These are phyloP conservation scores for Condylura cristata DNA, from an alignment of 2,113 vertebrate genomes.

Conservation along the genomic window DNA sequence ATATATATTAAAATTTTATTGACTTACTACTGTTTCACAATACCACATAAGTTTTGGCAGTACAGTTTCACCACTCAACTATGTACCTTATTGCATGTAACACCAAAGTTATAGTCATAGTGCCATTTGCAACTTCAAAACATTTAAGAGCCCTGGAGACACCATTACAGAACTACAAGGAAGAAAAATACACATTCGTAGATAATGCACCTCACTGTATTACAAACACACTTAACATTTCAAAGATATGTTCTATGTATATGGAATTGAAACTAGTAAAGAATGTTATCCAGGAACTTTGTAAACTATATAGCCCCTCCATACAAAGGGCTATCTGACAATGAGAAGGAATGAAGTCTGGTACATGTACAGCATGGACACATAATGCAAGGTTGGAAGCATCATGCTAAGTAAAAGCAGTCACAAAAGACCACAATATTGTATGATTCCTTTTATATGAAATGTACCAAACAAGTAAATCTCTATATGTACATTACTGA, in stretches of 20 bases:
- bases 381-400: not conserved
- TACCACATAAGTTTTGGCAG: too few relatives aligned
- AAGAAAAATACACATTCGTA: not conserved
- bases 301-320: constrained; percentile 15
- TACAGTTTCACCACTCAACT: too few relatives aligned
- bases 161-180: not conserved
- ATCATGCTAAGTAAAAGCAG: not conserved
- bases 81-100: too few relatives aligned
- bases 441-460: too few relatives aligned
- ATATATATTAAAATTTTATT: too few relatives aligned
- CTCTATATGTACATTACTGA: not conserved
- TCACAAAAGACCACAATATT: too few relatives aligned
- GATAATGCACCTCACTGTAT: not conserved
- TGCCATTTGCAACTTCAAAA: not conserved
- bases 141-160: not conserved
- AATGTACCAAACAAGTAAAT: too few relatives aligned
- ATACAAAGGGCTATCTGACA: not conserved
- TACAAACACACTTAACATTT: not conserved
- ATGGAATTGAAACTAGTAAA: not conserved
- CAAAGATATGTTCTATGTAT: too few relatives aligned
- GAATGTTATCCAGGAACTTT: not conserved
- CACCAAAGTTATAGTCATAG: too few relatives aligned
- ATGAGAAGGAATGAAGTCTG: not conserved
- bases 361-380: not conserved
- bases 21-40: too few relatives aligned